Conservation (phyloP, 2,888 invertebrate species). For the Melanophora roralis region DNA sequence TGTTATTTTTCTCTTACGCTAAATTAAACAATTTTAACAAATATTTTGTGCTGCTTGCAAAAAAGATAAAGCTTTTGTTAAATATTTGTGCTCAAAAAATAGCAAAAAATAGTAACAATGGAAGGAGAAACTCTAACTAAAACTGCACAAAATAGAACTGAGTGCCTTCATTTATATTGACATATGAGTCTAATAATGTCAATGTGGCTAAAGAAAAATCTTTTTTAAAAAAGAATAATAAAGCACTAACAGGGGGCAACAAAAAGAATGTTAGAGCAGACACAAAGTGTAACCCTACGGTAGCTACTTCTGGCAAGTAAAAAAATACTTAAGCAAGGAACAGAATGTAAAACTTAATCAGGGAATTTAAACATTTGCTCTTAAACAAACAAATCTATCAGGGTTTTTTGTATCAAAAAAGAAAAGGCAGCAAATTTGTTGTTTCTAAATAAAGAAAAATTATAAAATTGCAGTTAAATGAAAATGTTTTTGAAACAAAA, state of each 20-base stretch:
- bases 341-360: too few species aligned
- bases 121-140: background rate
- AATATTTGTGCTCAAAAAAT: constrained; percentile 3
- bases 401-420: too few species aligned
- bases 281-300: constrained; percentile 28
- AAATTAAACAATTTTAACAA: constrained; percentile 60
- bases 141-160: constrained; percentile 5
- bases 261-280: background rate
- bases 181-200: constrained; percentile 58
- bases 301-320: background rate
- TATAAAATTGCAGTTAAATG: too few species aligned
- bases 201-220: constrained; percentile 18
- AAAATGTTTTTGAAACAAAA: too few species aligned
- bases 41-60: constrained; percentile 30
- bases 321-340: background rate
- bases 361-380: too few species aligned
- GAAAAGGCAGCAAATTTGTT: too few species aligned
- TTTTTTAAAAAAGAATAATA: background rate
- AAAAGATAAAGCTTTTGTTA: constrained; percentile 43
- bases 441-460: too few species aligned
- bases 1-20: constrained; percentile 43
- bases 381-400: too few species aligned
- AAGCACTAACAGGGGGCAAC: background rate
- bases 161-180: constrained; percentile 51
- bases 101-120: background rate